phyloP scores from a whole-genome alignment of 92 coral and sea anemone species.

The Nematostella vectensis region DNA sequence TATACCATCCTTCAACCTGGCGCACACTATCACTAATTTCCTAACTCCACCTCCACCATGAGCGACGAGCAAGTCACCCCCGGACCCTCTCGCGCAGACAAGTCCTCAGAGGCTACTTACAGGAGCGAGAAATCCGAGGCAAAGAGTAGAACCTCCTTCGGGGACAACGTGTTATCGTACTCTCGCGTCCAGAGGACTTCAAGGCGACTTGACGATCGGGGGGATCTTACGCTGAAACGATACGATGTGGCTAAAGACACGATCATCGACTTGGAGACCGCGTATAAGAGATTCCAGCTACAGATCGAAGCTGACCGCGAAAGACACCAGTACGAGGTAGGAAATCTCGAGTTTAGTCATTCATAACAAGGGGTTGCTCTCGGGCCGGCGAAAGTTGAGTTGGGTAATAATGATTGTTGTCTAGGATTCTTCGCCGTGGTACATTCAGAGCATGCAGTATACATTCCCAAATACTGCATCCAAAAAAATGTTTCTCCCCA shows the following conservation, averaged over 20 bases:
- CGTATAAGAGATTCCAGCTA: conserved; percentile 73
- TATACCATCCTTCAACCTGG: not conserved
- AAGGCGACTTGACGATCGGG: conserved; percentile 45
- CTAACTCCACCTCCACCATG: conserved; percentile 7
- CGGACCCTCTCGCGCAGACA: conserved; percentile 5
- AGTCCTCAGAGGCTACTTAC: conserved; percentile 20
- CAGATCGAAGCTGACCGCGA: conserved; percentile 65
- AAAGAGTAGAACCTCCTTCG: conserved; percentile 28
- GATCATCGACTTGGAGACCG: conserved; percentile 86
- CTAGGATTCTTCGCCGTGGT: too few species aligned
- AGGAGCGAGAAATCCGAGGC: conserved; percentile 48
- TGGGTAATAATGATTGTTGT: too few species aligned
- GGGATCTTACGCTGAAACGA: conserved; percentile 70
- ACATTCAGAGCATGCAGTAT: too few species aligned
- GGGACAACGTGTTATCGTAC: conserved; percentile 52
- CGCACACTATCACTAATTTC: not conserved
- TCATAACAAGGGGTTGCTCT: too few species aligned
- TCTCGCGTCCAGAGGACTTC: conserved; percentile 64
- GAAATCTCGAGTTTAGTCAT: too few species aligned
- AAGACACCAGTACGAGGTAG: conserved; percentile 74
- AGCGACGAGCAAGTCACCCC: conserved; percentile 9
- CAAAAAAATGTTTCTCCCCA: too few species aligned
- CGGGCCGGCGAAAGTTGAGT: too few species aligned
- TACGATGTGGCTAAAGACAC: conserved; percentile 91
- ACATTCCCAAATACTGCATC: too few species aligned